Base-by-base conservation (phyloP, 2,113 vertebrate genomes). In the Pluvialis apricaria region DNA sequence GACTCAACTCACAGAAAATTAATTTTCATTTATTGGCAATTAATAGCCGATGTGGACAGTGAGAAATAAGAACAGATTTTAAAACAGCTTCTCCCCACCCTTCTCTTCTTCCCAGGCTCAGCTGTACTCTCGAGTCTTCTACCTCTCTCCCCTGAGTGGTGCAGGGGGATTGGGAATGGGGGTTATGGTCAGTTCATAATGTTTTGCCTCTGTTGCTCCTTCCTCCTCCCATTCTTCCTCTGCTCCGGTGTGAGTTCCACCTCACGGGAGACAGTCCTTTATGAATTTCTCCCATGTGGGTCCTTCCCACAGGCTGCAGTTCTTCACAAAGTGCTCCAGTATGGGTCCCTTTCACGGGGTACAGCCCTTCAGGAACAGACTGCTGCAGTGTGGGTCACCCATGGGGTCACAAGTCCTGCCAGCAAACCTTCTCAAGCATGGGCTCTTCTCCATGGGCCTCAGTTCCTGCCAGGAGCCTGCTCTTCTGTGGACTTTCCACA, bases 401-500 rank as follows among this genome's bases (percentile, higher is more conserved):
- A 21, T 1, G 2, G 21, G 4, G 5, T 76, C 29, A 66, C 29
- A 31, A n/a, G 3, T 61, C 29, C 29, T 55, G 24, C 44, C 15
- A 42, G 10, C 1, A 79, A 82, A 78, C 18, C 15, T 73, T 24
- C 6, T 60, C 17, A 9, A 18, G 4, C 2, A 0, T 7, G 14
- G 24, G 2, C 2, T 88, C 4, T 18, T 32, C 6, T 70, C 28
- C 45, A 10, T 3, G 1, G 31, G 16, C 6, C 32, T 13, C 19
- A 68, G 11, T 24, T 62, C 26, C 58, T 77, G 11, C 8, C 38
- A 54, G 26, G 2, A 54, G 5, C 10, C 22, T 58, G 3, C 9
- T 72, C 5, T 32, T 5, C 9, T 2, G 0, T 5, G 9, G 13
- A 5, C 2, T 75, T 8, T 6, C 3, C 44, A 36, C 2, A 5